A percentile compares a stretch with the other conserved stretches of the same genome.
These are phyloP conservation scores for Typhlichthys subterraneus DNA, from an alignment of 2,797 vertebrate genomes.

Conservation along the genomic window DNA sequence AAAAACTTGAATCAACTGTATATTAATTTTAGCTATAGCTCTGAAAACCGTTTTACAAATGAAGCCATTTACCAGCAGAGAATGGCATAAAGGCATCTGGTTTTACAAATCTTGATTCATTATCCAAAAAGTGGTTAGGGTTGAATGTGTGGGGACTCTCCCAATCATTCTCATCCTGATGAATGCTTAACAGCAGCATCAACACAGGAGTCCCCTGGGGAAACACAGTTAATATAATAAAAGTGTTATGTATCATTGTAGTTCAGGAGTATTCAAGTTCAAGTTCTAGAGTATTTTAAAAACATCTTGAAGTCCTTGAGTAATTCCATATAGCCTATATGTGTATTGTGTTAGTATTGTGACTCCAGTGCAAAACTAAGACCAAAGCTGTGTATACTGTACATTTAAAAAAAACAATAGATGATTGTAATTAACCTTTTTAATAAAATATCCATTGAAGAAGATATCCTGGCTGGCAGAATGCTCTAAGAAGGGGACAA, in stretches of 20 bases:
- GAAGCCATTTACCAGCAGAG: not conserved
- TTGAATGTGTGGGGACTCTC: conserved; percentile 3
- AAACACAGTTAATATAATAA: not conserved
- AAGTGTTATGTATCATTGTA: too few species aligned
- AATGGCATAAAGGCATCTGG: conserved; percentile 11
- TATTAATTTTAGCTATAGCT: too few species aligned
- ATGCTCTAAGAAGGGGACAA: conserved; percentile 12
- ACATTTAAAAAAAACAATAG: not conserved
- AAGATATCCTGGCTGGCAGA: conserved; percentile 46
- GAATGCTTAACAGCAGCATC: not conserved
- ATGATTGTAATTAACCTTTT: not conserved
- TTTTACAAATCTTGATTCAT: not conserved
- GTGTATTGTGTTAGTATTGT: too few species aligned
- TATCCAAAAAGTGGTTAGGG: conserved; percentile 3
- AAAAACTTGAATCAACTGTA: too few species aligned
- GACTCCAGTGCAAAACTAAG: not conserved
- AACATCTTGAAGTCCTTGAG: not conserved
- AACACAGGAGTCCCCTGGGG: conserved; percentile 2
- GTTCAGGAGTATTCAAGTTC: too few species aligned
- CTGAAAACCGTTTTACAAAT: not conserved
- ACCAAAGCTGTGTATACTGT: not conserved
- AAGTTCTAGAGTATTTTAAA: not conserved
- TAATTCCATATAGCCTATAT: not conserved
- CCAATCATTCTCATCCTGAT: conserved; percentile 4
- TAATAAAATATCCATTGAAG: conserved; percentile 12